Evolutionary conservation across 2,797 vertebrate species (phyloP).

Genomic region (Alfaro cultratus): DNA sequence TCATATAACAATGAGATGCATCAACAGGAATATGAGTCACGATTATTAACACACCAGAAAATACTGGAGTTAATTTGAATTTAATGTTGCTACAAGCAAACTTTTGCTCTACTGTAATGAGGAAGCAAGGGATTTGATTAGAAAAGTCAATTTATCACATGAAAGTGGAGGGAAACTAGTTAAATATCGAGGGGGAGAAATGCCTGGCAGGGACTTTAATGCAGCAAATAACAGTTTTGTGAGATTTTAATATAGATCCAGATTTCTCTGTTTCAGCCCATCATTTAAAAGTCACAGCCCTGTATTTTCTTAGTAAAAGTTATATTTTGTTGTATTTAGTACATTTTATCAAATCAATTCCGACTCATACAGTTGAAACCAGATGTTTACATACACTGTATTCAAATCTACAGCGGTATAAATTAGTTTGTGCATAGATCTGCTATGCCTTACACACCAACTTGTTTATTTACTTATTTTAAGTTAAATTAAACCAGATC

Average conservation of each 20-base stretch:
- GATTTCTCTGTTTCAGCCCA: neutral
- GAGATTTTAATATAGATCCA: neutral
- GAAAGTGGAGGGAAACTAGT: neutral
- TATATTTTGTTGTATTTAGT: neutral
- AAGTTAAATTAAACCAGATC: neutral
- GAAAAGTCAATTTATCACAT: slow-evolving; percentile 16
- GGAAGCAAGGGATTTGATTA: slow-evolving; percentile 9
- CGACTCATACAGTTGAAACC: neutral
- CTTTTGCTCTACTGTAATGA: slow-evolving; percentile 15
- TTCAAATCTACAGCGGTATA: neutral
- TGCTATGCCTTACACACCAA: no score
- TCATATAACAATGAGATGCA: slow-evolving; percentile 23
- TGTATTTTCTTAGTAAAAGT: neutral
- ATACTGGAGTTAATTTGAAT: slow-evolving; percentile 1
- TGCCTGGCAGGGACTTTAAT: neutral
- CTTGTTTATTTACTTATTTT: neutral
- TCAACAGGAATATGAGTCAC: slow-evolving; percentile 17
- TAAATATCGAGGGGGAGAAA: neutral
- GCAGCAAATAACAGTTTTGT: neutral
- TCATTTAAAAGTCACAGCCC: neutral
- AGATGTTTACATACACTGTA: neutral
- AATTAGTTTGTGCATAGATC: neutral
- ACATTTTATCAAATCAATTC: neutral
- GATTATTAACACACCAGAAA: slow-evolving; percentile 16
- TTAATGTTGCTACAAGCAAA: neutral